These are phyloP conservation scores for Tragelaphus eurycerus DNA, from an alignment of 2,797 vertebrate genomes.

Conservation along the genomic window DNA sequence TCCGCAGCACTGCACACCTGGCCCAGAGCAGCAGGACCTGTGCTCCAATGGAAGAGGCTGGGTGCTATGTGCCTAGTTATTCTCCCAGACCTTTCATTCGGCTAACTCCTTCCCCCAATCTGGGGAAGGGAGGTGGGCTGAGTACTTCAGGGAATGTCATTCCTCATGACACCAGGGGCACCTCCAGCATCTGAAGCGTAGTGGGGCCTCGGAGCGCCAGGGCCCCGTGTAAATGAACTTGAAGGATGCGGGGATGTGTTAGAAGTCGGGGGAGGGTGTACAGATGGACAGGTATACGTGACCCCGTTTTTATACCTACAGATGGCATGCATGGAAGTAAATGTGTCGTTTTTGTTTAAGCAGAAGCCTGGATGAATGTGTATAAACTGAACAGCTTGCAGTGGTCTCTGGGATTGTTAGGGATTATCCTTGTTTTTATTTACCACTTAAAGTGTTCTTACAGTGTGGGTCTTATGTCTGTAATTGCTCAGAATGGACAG, in stretches of 20 bases:
- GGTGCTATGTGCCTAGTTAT: neutral
- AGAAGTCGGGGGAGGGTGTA: too few relatives aligned
- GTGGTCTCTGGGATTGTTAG: neutral
- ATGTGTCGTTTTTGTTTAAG: neutral
- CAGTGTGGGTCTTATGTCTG: neutral
- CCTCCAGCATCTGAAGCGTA: accelerated
- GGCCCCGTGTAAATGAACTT: neutral
- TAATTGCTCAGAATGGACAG: neutral
- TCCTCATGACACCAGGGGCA: accelerated
- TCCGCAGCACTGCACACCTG: neutral
- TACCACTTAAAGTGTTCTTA: neutral
- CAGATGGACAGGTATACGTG: neutral
- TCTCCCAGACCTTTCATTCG: neutral
- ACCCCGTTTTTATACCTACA: too few relatives aligned
- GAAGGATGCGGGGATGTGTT: neutral
- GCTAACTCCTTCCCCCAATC: neutral
- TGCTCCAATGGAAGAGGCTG: accelerated
- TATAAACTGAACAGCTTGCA: neutral
- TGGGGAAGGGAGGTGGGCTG: neutral
- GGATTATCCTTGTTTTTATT: neutral
- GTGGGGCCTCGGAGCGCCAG: accelerated
- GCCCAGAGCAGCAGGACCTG: neutral
- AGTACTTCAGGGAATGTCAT: too few relatives aligned
- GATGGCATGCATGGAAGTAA: neutral
- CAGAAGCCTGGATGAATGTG: neutral